These are phyloP conservation scores for Pyrocoelia pectoralis DNA, from an alignment of 2,888 invertebrate species.

Conservation along the genomic window DNA sequence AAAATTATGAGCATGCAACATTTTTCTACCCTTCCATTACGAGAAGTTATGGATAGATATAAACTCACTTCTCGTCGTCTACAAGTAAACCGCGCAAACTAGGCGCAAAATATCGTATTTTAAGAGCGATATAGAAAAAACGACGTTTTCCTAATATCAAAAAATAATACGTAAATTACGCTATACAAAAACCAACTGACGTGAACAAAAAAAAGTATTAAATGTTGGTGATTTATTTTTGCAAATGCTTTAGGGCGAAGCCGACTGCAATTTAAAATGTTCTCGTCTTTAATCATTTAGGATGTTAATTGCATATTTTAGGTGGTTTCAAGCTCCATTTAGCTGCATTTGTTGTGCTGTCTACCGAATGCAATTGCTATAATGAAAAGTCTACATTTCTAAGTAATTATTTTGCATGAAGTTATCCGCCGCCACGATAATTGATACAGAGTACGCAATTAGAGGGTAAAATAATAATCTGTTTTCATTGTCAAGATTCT, in stretches of 20 bases:
- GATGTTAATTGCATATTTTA: neutral
- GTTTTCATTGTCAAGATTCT: no score
- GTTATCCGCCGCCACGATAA: neutral
- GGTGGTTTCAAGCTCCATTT: neutral
- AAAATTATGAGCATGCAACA: slow-evolving; percentile 3
- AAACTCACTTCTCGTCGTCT: no score
- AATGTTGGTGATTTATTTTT: slow-evolving; percentile 19
- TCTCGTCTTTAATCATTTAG: neutral
- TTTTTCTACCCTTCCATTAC: neutral
- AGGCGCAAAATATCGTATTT: neutral
- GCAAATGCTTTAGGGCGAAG: slow-evolving; percentile 12
- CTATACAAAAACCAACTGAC: neutral
- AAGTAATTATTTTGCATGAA: neutral
- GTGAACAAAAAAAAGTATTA: neutral
- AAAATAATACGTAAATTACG: no score
- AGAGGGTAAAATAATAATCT: neutral
- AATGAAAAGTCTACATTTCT: neutral
- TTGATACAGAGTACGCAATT: neutral
- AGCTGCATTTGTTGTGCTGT: neutral
- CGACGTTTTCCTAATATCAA: no score
- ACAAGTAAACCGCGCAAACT: neutral
- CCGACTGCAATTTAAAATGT: neutral
- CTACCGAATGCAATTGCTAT: neutral
- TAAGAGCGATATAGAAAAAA: neutral
- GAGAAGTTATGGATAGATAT: neutral